phyloP scores from a whole-genome alignment of 2,797 vertebrate genomes.

The Xiphophorus birchmanni region DNA sequence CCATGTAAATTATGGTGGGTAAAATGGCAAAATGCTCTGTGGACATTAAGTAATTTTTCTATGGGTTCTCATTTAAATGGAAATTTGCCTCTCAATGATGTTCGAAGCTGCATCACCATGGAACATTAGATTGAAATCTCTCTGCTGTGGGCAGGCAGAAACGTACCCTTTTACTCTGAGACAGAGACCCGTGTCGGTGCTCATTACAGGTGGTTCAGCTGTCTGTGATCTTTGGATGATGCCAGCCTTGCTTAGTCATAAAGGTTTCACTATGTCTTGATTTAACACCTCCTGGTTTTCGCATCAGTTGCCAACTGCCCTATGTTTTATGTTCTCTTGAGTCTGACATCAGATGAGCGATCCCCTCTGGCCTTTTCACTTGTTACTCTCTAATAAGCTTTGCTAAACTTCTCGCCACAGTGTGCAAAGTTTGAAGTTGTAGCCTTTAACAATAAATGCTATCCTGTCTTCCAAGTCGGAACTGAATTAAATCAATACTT shows the following conservation, averaged over 20 bases:
- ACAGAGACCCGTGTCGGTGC: constrained; percentile 49
- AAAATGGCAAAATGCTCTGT: constrained; percentile 61
- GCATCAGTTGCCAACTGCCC: constrained; percentile 26
- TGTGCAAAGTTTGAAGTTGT: background rate
- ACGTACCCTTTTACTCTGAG: constrained; percentile 24
- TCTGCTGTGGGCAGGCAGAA: constrained; percentile 42
- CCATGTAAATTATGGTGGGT: constrained; percentile 66
- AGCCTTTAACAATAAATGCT: constrained; percentile 8
- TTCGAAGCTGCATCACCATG: constrained; percentile 66
- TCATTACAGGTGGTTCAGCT: constrained; percentile 48
- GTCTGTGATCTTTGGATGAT: constrained; percentile 55
- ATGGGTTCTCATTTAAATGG: constrained; percentile 75
- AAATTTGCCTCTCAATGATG: constrained; percentile 72
- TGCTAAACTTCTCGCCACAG: background rate
- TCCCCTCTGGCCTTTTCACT: constrained; percentile 32
- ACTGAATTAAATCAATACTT: constrained; percentile 16
- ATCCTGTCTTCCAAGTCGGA: constrained; percentile 2
- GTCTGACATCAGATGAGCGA: constrained; percentile 27
- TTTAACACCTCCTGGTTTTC: constrained; percentile 51
- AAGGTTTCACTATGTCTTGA: constrained; percentile 39
- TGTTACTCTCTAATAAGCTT: constrained; percentile 8
- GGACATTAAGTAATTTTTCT: constrained; percentile 69
- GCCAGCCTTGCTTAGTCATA: constrained; percentile 42
- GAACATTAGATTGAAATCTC: constrained; percentile 73
- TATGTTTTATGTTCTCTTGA: constrained; percentile 45